Evolutionary conservation across 2,113 vertebrate genomes (phyloP), one percentile per base, ranked within the genome.

Genomic region (Eleginops maclovinus): DNA sequence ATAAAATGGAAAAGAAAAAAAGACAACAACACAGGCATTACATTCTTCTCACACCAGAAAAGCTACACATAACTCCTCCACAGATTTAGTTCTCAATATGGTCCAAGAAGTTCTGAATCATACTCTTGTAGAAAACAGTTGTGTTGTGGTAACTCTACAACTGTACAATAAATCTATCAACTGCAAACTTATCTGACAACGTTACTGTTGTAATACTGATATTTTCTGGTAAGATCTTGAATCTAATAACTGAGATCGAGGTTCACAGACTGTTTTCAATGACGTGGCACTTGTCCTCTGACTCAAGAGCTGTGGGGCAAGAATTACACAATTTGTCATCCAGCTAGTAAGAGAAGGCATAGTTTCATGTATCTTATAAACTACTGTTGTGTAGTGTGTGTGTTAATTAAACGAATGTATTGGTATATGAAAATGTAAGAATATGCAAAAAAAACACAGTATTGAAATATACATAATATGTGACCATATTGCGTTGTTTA

Each of bases 281-380:
- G 87, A 92, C 55, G 84, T 89, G 91, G 76, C 86, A 16, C 61
- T 84, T 49, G 46, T 85, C 62, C 56, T 72, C 67, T 68, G 69
- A 88, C 71, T 68, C 46, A 61, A 63, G 51, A 81, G 75, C 55
- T 75, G 59, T 65, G 64, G 53, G 62, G 66, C 43, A 77, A 89
- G 75, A 63, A 54, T 71, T 76, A 26, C 67, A 67, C 62, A 2
- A 87, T 71, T 56, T 21, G 61, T 84, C 68, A 71, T 81, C 36
- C 26, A 62, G 40, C 55, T 66, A 40, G 67, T 72, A 51, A 15
- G 28, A 68, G 36, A 68, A 47, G 19, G 11, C 43, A 43, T 28
- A n/a, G 21, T 15, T 56, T 46, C 17, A 17, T 21, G 1, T 36
- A 36, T 36, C 31, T 36, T 36, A 36, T 1, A 9, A 36, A 36